Percentiles rank a stretch among this genome's conserved stretches.
phyloP scores from a whole-genome alignment of 2,888 invertebrate genomes.

The Entomobrya proxima region DNA sequence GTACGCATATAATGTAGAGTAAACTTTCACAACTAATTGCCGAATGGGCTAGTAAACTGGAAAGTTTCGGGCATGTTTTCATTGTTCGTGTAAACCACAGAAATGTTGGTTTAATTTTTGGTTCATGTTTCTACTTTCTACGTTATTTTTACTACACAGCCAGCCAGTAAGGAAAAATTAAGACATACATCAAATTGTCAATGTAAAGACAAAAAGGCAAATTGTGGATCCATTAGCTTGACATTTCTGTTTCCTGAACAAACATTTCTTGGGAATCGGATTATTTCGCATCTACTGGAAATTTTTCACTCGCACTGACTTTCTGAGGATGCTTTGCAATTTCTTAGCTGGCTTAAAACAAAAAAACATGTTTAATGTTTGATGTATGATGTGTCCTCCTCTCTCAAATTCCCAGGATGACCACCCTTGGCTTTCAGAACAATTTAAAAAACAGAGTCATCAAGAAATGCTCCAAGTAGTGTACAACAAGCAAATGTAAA shows the following conservation, averaged over 20 bases:
- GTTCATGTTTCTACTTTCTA: neutral
- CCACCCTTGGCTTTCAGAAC: slow-evolving; percentile 69
- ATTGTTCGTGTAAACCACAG: no score
- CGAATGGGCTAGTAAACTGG: no score
- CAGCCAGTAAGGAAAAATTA: neutral
- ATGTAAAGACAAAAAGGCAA: neutral
- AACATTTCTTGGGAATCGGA: neutral
- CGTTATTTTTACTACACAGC: neutral
- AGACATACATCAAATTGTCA: neutral
- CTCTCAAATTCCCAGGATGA: slow-evolving; percentile 69
- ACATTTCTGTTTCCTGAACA: neutral
- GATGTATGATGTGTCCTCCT: slow-evolving; percentile 34
- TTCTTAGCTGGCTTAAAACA: neutral
- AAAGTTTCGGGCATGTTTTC: no score
- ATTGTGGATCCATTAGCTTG: neutral
- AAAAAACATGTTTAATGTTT: neutral
- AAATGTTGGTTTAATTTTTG: no score
- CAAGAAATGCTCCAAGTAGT: neutral
- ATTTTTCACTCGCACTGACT: neutral
- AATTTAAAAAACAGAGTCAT: slow-evolving; percentile 41
- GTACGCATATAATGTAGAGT: neutral
- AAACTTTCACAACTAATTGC: slow-evolving; percentile 15
- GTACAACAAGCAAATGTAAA: neutral
- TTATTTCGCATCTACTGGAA: neutral
- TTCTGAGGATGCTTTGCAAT: neutral